phyloP scores from a whole-genome alignment of 2,113 vertebrate genomes.

The rat (Rattus norvegicus) region DNA sequence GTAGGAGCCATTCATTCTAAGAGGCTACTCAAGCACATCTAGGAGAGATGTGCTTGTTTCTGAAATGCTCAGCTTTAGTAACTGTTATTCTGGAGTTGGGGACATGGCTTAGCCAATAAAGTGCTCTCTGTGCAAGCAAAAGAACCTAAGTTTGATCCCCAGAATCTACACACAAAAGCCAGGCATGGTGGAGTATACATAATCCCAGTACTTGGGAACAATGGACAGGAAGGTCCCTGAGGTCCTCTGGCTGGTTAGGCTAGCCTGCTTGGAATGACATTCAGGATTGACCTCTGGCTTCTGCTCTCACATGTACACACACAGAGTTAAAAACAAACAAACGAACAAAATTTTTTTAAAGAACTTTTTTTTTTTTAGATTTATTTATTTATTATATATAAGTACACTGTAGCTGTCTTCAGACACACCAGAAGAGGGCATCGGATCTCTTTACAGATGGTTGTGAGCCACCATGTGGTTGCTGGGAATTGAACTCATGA shows the following conservation, averaged over 20 bases:
- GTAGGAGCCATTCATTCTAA: neutral
- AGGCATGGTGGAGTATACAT: neutral
- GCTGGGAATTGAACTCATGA: too few species aligned
- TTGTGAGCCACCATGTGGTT: too few species aligned
- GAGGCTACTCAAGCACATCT: neutral
- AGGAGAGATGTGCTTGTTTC: slow-evolving; percentile 10
- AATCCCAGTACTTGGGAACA: neutral
- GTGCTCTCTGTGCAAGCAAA: neutral
- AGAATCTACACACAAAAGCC: neutral
- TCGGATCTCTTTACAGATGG: too few species aligned
- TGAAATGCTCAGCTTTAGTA: neutral
- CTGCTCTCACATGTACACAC: neutral
- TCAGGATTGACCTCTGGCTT: neutral
- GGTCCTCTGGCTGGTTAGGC: neutral
- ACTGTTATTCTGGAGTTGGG: neutral
- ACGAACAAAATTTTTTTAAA: neutral
- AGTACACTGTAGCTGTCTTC: too few species aligned
- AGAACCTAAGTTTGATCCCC: neutral
- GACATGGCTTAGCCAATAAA: too few species aligned
- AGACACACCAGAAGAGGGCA: too few species aligned
- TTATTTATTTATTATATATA: too few species aligned
- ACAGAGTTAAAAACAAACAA: neutral
- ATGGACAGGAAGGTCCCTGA: neutral
- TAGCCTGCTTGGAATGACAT: neutral
- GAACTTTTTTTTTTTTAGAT: too few species aligned